phyloP scores from a whole-genome alignment of 1,140 invertebrate genomes.

The Diabrotica virgifera region DNA sequence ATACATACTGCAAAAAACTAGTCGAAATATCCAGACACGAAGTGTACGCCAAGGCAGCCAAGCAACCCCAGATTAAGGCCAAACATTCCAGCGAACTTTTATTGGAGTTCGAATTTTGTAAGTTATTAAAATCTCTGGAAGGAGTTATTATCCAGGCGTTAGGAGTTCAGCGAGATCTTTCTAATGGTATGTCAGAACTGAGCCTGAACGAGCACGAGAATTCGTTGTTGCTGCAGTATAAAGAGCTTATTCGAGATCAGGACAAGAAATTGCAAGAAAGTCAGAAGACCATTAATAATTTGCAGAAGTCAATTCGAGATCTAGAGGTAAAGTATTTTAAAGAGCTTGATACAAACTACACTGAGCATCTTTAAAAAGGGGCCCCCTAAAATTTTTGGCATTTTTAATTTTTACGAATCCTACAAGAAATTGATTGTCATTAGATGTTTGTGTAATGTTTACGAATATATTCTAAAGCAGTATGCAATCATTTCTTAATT shows the following conservation, averaged over 20 bases:
- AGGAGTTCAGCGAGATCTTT: conserved; percentile 45
- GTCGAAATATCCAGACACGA: conserved; percentile 85
- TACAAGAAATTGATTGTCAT: no score
- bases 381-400: no score
- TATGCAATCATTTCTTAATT: no score
- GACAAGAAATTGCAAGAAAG: conserved; percentile 69
- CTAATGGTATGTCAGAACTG: conserved; percentile 54
- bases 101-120: conserved; percentile 94
- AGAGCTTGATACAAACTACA: no score
- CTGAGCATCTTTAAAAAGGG: no score
- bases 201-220: conserved; percentile 58
- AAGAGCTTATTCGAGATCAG: conserved; percentile 86
- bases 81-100: conserved; percentile 67
- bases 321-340: conserved; percentile 49
- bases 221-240: conserved; percentile 73
- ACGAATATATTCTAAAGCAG: no score
- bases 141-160: conserved; percentile 60
- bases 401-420: no score
- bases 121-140: conserved; percentile 78
- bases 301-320: conserved; percentile 53
- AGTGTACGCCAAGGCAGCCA: conserved; percentile 85
- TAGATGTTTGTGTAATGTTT: no score
- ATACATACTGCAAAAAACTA: conserved; percentile 85
- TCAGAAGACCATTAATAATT: conserved; percentile 55
- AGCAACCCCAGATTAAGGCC: conserved; percentile 85